phyloP scores from a whole-genome alignment of 2,113 vertebrate species.

The Alosa alosa region DNA sequence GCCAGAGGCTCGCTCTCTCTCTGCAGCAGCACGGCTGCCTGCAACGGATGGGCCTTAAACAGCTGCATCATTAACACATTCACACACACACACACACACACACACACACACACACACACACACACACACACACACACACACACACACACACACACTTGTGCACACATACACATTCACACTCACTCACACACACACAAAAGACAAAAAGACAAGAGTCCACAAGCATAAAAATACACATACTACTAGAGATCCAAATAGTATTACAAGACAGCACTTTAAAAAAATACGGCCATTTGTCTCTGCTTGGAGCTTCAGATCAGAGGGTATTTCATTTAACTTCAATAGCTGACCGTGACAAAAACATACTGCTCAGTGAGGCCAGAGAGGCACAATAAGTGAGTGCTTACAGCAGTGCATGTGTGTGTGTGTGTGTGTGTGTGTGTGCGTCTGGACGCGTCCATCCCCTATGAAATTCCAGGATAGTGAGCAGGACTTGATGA shows the following conservation, averaged over 20 bases:
- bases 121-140: conserved; percentile 13
- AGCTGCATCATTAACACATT: conserved; percentile 12
- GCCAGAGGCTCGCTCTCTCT: conserved; percentile 29
- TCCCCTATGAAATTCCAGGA: conserved; percentile 71
- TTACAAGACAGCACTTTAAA: conserved; percentile 12
- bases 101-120: background rate
- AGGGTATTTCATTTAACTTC: conserved; percentile 12
- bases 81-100: background rate
- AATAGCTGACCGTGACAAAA: conserved; percentile 15
- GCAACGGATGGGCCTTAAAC: conserved; percentile 27
- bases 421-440: conserved; percentile 32
- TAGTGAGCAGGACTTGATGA: conserved; percentile 92
- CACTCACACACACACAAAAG: background rate
- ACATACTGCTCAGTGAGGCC: background rate
- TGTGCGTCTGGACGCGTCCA: conserved; percentile 40
- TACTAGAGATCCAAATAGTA: conserved; percentile 6
- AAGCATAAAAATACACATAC: conserved; percentile 5
- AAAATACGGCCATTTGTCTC: conserved; percentile 5
- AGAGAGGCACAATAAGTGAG: conserved; percentile 8
- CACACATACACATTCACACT: background rate
- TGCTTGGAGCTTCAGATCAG: conserved; percentile 9
- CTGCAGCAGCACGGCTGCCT: conserved; percentile 24
- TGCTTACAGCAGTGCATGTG: background rate
- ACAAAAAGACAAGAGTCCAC: background rate
- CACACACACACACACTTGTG: background rate